Evolutionary conservation across 1,140 invertebrate genomes (phyloP), one percentile per base, ranked within the genome.

Genomic region (Tyrophagus putrescentiae): DNA sequence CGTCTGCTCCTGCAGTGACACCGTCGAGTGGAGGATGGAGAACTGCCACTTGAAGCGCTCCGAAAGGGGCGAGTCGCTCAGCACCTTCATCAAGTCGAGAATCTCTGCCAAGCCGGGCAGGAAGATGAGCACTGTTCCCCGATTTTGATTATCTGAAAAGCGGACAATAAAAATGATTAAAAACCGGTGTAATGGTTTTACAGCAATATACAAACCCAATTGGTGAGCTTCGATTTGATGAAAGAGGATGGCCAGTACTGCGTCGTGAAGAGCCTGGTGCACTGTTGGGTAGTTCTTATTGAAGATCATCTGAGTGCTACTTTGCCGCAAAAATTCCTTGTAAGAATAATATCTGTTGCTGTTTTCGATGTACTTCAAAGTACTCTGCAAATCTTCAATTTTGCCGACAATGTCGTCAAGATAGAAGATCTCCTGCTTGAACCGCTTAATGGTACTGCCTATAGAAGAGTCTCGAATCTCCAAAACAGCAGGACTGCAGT

Each of bases 1-100:
- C 13, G 75, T 74, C 66, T 91, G 87, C 65, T 85, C 81, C n/a
- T 77, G 69, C 52, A 71, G 71, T 0, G 82, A 77, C 48, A 87
- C 72, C 34, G 78, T 79, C 0, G 84, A 86, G 70, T 87, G 84
- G 16, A 87, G 68, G 1, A 79, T 78, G 36, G 82, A 66, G 31
- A 84, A 68, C 33, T 64, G 56, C 72, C 67, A 74, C 58, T 78
- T n/a, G 18, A 52, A 31, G 73, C 70, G 34, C 60, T 68, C 23
- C 73, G 69, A 50, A 66, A 64, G 7, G 65, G 33, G 60, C 60
- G 60, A 50, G 23, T 56, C 34, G 44, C 56, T 29, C 64, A 69
- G 31, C 18, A 63, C 44, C 28, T 65, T 64, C 57, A 63, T 62
- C 27, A 67, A 65, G 33, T 57, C 62, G 63, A 32, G 68, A 60